A percentile compares a stretch with the other conserved stretches of the same genome.
These are phyloP conservation scores for Melolontha melolontha DNA, from an alignment of 2,888 invertebrate species.

Conservation along the genomic window DNA sequence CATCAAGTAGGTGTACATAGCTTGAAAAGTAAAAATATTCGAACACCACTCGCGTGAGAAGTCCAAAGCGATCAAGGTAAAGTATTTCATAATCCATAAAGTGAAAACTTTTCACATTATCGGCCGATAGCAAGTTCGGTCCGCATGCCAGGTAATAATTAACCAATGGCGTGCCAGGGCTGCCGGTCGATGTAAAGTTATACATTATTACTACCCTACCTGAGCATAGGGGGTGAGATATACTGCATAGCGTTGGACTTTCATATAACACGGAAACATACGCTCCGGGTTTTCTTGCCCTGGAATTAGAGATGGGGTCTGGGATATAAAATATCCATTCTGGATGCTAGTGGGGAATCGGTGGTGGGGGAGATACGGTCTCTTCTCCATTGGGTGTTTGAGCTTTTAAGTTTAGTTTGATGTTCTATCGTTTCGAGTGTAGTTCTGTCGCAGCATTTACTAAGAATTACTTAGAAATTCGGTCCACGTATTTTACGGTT, in stretches of 20 bases:
- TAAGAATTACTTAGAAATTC: constrained; percentile 20
- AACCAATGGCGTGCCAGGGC: constrained; percentile 50
- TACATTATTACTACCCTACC: constrained; percentile 49
- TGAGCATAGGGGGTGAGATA: constrained; percentile 46
- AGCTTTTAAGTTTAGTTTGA: constrained; percentile 44
- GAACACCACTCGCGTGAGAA: constrained; percentile 43
- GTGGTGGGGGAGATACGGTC: constrained; percentile 44
- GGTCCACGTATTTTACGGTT: constrained; percentile 27
- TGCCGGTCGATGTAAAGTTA: constrained; percentile 49
- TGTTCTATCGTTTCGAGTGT: constrained; percentile 41
- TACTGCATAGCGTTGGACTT: constrained; percentile 46
- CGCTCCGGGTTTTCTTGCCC: constrained; percentile 45
- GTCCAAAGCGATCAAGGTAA: constrained; percentile 42
- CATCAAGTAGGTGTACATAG: not conserved
- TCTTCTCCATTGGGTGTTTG: constrained; percentile 46
- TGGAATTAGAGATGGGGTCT: constrained; percentile 44
- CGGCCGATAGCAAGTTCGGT: constrained; percentile 44
- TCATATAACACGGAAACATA: constrained; percentile 45
- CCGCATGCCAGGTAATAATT: constrained; percentile 52
- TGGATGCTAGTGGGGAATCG: constrained; percentile 45
- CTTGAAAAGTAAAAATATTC: constrained; percentile 25
- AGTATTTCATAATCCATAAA: constrained; percentile 49
- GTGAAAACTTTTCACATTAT: constrained; percentile 50
- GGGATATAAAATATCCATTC: constrained; percentile 44
- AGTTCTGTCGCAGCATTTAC: constrained; percentile 25